Base-by-base conservation (phyloP, 2,888 invertebrate species). In the Troides aeacus region DNA sequence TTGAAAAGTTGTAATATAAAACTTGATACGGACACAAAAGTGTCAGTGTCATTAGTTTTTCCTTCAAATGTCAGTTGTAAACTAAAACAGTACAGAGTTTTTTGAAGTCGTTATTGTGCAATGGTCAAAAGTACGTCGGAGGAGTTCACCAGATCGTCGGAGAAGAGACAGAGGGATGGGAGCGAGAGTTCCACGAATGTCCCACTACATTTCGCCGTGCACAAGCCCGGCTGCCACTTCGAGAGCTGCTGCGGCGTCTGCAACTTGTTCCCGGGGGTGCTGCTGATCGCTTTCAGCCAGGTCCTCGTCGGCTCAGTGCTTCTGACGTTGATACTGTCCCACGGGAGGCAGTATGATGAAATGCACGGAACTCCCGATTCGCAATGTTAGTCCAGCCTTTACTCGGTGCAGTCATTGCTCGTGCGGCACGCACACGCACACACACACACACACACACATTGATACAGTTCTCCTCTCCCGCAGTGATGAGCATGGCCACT, bases 221-320 rank as follows among this genome's bases (percentile, higher is more conserved):
- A 91, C 80, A 89, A 89, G 71, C 83, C 79, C 7, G 91, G 91
- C 18, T 88, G 83, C 68, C 92, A 92, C 76, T 77, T 92, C 70
- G 92, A 92, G 76, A 91, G 91, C 76, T 92, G 91, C 79, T 92
- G 92, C 64, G 92, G 92, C 0, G 73, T 91, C 39, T 92, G 92
- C 80, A 92, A 92, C 73, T 78, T 92, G 24, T 92, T 92, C 77
- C 92, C 92, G 2, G 92, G 92, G 0, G 92, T 92, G 0, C 81
- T 92, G 0, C 77, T 92, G 23, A 88, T 90, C 61, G 92, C 89
- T 0, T 91, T 92, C 81, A 76, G 81, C 63, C 89, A 92, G 74
- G 88, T 92, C 0, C 78, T 92, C 57, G 83, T 84, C 0, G 92
- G 92, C 0, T 83, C 88, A 0, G 75, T 92, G 0, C 78, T 90